Evolutionary conservation across 92 coral and sea anemone genomes (phyloP).

Genomic region (Palythoa grandiflora): DNA sequence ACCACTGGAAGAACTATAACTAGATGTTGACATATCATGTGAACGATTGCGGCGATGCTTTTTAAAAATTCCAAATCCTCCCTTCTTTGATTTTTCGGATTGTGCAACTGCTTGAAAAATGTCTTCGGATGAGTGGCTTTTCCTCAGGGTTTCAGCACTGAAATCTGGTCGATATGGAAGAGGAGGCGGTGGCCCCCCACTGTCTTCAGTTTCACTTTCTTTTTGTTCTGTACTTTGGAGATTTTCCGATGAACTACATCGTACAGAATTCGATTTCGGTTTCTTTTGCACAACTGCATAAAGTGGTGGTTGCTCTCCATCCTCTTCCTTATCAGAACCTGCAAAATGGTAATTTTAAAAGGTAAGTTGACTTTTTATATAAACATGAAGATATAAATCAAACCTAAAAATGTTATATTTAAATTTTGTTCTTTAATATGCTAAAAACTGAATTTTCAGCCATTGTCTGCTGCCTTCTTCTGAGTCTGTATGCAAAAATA

Average conservation of each 20-base stretch:
- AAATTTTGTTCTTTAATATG: no score
- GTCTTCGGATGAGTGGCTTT: slow-evolving; percentile 62
- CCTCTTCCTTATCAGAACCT: slow-evolving; percentile 24
- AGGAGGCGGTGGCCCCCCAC: slow-evolving; percentile 89
- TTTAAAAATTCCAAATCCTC: slow-evolving; percentile 78
- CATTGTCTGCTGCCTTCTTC: no score
- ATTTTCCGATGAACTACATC: slow-evolving; percentile 58
- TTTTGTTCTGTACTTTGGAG: slow-evolving; percentile 49
- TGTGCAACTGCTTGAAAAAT: slow-evolving; percentile 33
- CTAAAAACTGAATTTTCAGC: no score
- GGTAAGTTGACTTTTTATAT: no score
- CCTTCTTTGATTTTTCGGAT: slow-evolving; percentile 72
- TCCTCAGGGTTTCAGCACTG: slow-evolving; percentile 68
- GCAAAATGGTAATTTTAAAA: not conserved
- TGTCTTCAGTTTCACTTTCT: slow-evolving; percentile 57
- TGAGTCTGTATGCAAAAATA: no score
- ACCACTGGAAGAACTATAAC: slow-evolving; percentile 29
- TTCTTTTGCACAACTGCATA: slow-evolving; percentile 94
- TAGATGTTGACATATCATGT: slow-evolving; percentile 66
- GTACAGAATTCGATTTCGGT: slow-evolving; percentile 62
- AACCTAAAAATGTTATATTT: no score
- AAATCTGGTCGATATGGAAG: slow-evolving; percentile 81
- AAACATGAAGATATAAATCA: no score
- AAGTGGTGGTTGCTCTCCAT: slow-evolving; percentile 34
- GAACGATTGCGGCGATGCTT: slow-evolving; percentile 86